phyloP scores from a whole-genome alignment of 2,797 vertebrate species.

The Hippocampus kuda region DNA sequence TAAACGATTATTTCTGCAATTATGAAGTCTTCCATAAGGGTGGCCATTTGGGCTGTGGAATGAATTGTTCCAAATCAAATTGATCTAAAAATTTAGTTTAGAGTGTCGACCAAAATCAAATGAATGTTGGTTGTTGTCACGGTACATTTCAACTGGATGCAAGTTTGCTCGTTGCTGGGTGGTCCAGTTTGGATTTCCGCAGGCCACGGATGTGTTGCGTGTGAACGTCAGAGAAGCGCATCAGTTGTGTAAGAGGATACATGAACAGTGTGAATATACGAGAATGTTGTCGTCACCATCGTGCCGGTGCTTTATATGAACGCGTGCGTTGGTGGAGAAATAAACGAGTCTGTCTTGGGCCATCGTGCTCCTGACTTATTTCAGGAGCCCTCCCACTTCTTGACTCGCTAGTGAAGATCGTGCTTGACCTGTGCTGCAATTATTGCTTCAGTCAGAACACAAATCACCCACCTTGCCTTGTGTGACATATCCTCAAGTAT shows the following conservation, averaged over 20 bases:
- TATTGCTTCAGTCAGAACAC: conserved; percentile 40
- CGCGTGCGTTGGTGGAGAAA: neutral
- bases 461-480: conserved; percentile 46
- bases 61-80: no score
- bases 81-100: no score
- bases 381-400: conserved; percentile 15
- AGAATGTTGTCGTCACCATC: neutral
- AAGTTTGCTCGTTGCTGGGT: no score
- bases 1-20: neutral
- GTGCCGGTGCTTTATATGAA: neutral
- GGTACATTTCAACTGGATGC: no score
- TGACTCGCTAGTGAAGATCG: conserved; percentile 22
- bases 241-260: no score
- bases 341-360: conserved; percentile 13
- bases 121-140: no score
- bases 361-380: conserved; percentile 15
- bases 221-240: no score
- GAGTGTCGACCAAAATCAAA: no score
- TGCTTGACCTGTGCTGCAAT: conserved; percentile 35
- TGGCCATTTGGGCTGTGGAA: neutral
- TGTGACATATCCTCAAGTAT: conserved; percentile 41
- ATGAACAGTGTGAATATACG: neutral
- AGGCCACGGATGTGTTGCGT: no score
- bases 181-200: no score
- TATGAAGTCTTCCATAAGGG: neutral